Base-by-base conservation (phyloP, 2,113 vertebrate species). In the Microcebus tavaratra region DNA sequence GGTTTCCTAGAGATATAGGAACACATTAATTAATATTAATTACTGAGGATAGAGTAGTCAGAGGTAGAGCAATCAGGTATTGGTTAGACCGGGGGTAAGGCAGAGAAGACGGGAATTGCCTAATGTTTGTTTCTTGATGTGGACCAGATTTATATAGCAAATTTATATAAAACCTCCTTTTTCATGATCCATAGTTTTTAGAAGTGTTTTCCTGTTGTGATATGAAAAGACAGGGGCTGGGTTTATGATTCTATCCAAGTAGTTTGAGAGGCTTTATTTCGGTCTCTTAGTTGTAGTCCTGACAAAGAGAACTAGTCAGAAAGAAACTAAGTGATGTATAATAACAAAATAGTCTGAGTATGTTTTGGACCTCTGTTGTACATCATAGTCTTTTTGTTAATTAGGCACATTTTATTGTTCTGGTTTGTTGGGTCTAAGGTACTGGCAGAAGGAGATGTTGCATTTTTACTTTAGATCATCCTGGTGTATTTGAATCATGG, bases 11-110 rank as follows among this genome's bases (percentile, higher is more conserved):
- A 88, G 50, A 53, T 93, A 72, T 75, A 73, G 36, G 29, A 88
- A 70, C n/a, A 39, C 65, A 53, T 96, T 93, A 87, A 57, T 96
- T 93, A 83, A 81, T 91, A 85, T 94, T 94, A 72, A 90, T 87
- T 86, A 82, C 79, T 96, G 82, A 79, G 61, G 20, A 29, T 94
- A 81, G 21, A 94, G 34, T 61, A 85, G 2, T 70, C 55, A 85
- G 84, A 80, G 36, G 48, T 45, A 36, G 34, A 91, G 48, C 25
- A 42, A 29, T 80, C 42, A 75, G 70, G 12, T 91, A 72, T 48
- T 91, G 53, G 53, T 81, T 84, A 82, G 68, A 67, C 39, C 42
- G 36, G 63, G 78, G 50, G 31, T 45, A 39, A 4, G 31, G 8
- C 68, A 90, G 65, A 68, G 48, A 76, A 79, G 65, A 91, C 39